Evolutionary conservation across 1,140 invertebrate species (phyloP).

Genomic region (Andricus grossulariae): DNA sequence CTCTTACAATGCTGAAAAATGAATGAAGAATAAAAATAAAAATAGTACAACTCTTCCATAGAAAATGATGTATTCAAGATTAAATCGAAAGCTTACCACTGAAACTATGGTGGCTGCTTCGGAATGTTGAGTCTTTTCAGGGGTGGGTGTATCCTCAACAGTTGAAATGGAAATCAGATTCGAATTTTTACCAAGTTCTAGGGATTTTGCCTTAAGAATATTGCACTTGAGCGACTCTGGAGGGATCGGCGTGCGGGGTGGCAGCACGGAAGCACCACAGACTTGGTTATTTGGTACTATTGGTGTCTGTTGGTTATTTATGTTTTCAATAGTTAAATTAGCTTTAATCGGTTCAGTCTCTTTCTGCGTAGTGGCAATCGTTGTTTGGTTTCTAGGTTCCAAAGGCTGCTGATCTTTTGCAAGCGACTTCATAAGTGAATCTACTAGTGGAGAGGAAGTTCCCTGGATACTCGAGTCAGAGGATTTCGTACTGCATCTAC

Average conservation of each 20-base stretch:
- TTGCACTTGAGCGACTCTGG: conserved; percentile 95
- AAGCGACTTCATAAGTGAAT: conserved; percentile 77
- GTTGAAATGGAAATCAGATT: conserved; percentile 71
- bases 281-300: conserved; percentile 74
- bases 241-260: conserved; percentile 79
- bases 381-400: conserved; percentile 75
- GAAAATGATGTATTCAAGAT: not conserved
- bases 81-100: conserved; percentile 78
- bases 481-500: conserved; percentile 74
- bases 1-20: not conserved
- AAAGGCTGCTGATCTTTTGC: conserved; percentile 78
- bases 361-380: conserved; percentile 70
- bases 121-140: conserved; percentile 68
- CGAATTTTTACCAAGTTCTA: conserved; percentile 69
- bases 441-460: conserved; percentile 70
- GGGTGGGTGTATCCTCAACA: conserved; percentile 70
- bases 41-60: not conserved
- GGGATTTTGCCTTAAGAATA: conserved; percentile 86
- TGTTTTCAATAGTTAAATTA: conserved; percentile 71
- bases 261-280: conserved; percentile 70
- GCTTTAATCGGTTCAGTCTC: conserved; percentile 66
- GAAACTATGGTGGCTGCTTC: conserved; percentile 84
- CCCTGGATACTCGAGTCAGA: conserved; percentile 65
- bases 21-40: not conserved
- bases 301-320: conserved; percentile 74